Evolutionary conservation across 2,797 vertebrate species (phyloP), one percentile per base, ranked within the genome.

Genomic region (Cryptoprocta ferox): DNA sequence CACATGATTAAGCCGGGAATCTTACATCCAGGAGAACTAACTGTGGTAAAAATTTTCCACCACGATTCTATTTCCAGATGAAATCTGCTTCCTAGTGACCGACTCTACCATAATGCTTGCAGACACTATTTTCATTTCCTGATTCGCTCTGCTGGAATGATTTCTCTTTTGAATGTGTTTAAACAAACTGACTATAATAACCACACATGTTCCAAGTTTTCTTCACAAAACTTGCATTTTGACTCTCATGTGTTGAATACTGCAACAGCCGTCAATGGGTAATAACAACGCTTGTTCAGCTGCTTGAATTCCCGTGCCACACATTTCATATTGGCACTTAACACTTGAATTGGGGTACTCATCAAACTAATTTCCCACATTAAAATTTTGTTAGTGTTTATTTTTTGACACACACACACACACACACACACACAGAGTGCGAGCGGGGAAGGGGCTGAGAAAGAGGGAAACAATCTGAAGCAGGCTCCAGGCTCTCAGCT

Each of bases 111-210:
- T 45, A 15, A 65, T 28, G 19, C 18, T 66, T 93, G 56, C 76
- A 75, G 35, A n/a, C 6, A 13, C n/a, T 94, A 21, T 59, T 93
- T 96, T 84, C 66, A 14, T 89, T 97, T 91, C 65, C 24, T 86
- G 28, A 79, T 73, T 78, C n/a, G 28, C 37, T 94, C 71, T 37
- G 53, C 26, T 71, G 88, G 75, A 84, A 82, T 53, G 68, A 39
- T 32, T 85, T 86, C 56, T 75, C 84, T 79, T 95, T 75, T 42
- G n/a, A 89, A 84, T 61, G 56, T 85, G 61, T 90, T 78, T 95
- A 89, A 88, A 94, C 79, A 75, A 48, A 88, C 28, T 42, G 80
- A 85, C 15, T n/a, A 21, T 35, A 45, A 85, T 63, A 88, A 70
- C 24, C 35, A 95, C 32, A 80, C 48, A 6, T n/a, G 28, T 88